Base-by-base conservation (phyloP, 2,797 vertebrate species). In the Mormyrops attenuatus region DNA sequence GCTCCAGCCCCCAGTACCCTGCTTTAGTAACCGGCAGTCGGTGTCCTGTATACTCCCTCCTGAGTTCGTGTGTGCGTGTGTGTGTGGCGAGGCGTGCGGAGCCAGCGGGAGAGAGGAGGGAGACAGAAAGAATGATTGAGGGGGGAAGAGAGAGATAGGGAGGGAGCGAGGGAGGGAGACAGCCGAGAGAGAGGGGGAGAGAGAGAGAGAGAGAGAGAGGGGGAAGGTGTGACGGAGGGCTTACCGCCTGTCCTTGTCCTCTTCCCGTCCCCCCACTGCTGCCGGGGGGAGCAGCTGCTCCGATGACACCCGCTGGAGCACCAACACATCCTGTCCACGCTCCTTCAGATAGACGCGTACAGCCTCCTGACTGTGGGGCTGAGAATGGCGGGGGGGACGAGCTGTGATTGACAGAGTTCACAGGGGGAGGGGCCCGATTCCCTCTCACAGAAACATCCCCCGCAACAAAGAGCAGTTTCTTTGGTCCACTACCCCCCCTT, bases 251-350 rank as follows among this genome's bases (percentile, higher is more conserved):
- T 97, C 96, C n/a, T 94, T 93, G 55, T 96, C 97, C 1, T 96
- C 95, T 93, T 97, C 97, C 95, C 97, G 92, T 94, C 95, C 94
- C 93, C 96, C 96, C 91, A 93, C 95, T 88, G 86, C 86, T 50
- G 95, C 93, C 17, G 94, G 90, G 94, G 95, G 97, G 95, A 96
- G 93, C 91, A 97, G 96, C 95, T 95, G 95, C 88, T 96, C 93
- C 97, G 97, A 96, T 94, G 94, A 96, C 95, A 96, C 96, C 93
- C 96, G 97, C 96, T 95, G 97, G 96, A 98, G 96, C 94, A 98
- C 96, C 93, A 98, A 96, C 94, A 97, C 97, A 80, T 95, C 95
- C 93, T 92, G 96, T 95, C 97, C 97, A 90, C 95, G 93, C 95
- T 97, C 97, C 92, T 95, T 96, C 91, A 96, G 92, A 95, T 95